A percentile compares a stretch with the other conserved stretches of the same genome.
Conservation (phyloP, 2,888 invertebrate species). For the Xanthorhoe spadicearia region DNA sequence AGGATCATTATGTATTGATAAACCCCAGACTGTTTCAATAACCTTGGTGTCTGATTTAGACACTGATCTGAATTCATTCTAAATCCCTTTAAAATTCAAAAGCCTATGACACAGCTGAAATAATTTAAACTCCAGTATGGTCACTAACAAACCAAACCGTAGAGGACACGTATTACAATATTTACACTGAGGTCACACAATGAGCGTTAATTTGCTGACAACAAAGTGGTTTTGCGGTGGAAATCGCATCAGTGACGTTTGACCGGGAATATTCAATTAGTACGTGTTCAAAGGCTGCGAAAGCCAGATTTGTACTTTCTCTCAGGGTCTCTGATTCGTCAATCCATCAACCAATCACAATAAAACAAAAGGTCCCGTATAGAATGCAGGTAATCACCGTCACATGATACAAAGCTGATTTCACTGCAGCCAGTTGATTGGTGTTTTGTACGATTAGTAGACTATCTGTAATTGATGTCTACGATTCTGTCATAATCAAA, state of each 20-base stretch:
- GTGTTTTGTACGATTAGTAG: too few relatives aligned
- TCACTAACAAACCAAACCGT: constrained; percentile 22
- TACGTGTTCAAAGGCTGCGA: constrained; percentile 18
- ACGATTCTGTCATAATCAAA: too few relatives aligned
- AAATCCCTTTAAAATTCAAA: background rate
- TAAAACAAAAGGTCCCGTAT: too few relatives aligned
- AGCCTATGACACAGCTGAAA: background rate
- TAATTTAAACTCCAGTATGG: constrained; percentile 6
- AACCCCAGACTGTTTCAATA: background rate
- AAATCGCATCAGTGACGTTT: constrained; percentile 49
- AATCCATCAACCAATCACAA: constrained; percentile 7
- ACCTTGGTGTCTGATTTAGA: background rate
- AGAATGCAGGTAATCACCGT: too few relatives aligned
- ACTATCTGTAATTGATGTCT: too few relatives aligned
- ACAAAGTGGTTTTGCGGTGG: constrained; percentile 60
- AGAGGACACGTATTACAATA: constrained; percentile 16
- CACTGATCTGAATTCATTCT: background rate
- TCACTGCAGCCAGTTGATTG: too few relatives aligned
- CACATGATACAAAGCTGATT: too few relatives aligned
- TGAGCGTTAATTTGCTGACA: constrained; percentile 66
- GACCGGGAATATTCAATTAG: constrained; percentile 52
- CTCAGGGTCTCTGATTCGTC: constrained; percentile 14
- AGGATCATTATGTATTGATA: too few relatives aligned
- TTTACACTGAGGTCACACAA: constrained; percentile 48
- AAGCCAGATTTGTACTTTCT: constrained; percentile 1